A percentile compares a stretch with the other conserved stretches of the same genome.
These are phyloP conservation scores for Caranx ignobilis DNA, from an alignment of 2,113 vertebrate genomes.

Conservation along the genomic window DNA sequence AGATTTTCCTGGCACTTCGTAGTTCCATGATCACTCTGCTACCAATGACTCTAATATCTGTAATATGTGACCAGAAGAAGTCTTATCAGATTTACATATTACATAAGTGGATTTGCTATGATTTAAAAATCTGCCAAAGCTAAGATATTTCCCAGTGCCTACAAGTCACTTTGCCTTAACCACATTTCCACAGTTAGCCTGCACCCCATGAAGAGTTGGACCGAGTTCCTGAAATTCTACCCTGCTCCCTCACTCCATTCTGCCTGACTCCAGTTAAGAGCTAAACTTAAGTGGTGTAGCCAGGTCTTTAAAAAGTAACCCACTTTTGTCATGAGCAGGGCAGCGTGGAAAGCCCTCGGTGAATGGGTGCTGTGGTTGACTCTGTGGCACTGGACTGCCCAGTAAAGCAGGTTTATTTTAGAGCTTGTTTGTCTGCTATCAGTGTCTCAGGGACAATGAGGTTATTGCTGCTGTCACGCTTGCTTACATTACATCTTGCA, in stretches of 20 bases:
- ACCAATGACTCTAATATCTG: constrained; percentile 58
- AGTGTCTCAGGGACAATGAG: constrained; percentile 1
- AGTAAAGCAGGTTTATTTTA: constrained; percentile 4
- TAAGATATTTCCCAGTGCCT: constrained; percentile 46
- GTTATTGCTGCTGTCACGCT: background rate
- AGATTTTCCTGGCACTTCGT: constrained; percentile 75
- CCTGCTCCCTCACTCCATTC: constrained; percentile 33
- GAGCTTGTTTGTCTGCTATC: constrained; percentile 1
- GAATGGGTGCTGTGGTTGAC: constrained; percentile 23
- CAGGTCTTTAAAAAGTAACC: constrained; percentile 65
- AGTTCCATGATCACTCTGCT: constrained; percentile 68
- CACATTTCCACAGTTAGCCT: constrained; percentile 63
- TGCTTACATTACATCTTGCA: background rate
- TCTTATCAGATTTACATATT: constrained; percentile 73
- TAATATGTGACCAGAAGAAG: constrained; percentile 44
- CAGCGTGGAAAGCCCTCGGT: constrained; percentile 21
- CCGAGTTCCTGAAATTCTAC: constrained; percentile 50
- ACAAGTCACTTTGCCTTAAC: constrained; percentile 48
- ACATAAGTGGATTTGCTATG: constrained; percentile 63
- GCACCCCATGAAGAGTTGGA: constrained; percentile 52
- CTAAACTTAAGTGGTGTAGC: constrained; percentile 51
- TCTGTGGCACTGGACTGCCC: constrained; percentile 22
- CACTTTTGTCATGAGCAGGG: constrained; percentile 50
- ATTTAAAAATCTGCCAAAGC: constrained; percentile 41
- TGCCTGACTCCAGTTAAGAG: constrained; percentile 53